phyloP scores from a whole-genome alignment of 1,140 invertebrate species.

The Penaeus indicus region DNA sequence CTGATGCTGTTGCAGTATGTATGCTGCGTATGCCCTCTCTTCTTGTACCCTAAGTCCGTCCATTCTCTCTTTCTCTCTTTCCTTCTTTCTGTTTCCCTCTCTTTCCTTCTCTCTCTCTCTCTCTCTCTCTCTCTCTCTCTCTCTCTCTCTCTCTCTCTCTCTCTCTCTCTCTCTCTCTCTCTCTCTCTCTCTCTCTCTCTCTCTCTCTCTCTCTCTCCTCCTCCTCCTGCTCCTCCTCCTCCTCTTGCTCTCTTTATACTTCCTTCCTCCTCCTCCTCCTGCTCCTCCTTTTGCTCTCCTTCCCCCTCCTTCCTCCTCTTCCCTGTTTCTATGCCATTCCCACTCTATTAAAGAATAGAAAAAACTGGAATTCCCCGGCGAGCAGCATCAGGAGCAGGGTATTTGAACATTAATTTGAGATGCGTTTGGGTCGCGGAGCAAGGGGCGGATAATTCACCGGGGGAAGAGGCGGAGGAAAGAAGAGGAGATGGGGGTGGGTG shows the following conservation, averaged over 20 bases:
- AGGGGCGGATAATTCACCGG: too few species aligned
- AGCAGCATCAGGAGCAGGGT: too few species aligned
- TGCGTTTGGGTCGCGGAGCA: too few species aligned
- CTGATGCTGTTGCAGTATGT: too few species aligned
- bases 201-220: not conserved
- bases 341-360: not conserved
- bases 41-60: not conserved
- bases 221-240: not conserved
- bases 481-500: too few species aligned
- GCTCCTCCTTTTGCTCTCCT: too few species aligned
- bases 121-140: slow-evolving; percentile 36
- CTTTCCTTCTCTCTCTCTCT: not conserved
- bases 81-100: not conserved
- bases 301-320: not conserved
- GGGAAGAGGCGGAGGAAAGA: too few species aligned
- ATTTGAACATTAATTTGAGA: too few species aligned
- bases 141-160: slow-evolving; percentile 31
- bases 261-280: not conserved
- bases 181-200: not conserved
- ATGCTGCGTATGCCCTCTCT: too few species aligned
- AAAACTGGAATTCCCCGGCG: too few species aligned
- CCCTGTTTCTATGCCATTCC: not conserved
- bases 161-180: slow-evolving; percentile 15
- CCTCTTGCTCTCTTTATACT: not conserved
- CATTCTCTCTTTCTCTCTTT: not conserved